Percentiles rank a stretch among this genome's conserved stretches.
phyloP scores from a whole-genome alignment of 2,113 vertebrate genomes.

The Speoplatyrhinus poulsoni region DNA sequence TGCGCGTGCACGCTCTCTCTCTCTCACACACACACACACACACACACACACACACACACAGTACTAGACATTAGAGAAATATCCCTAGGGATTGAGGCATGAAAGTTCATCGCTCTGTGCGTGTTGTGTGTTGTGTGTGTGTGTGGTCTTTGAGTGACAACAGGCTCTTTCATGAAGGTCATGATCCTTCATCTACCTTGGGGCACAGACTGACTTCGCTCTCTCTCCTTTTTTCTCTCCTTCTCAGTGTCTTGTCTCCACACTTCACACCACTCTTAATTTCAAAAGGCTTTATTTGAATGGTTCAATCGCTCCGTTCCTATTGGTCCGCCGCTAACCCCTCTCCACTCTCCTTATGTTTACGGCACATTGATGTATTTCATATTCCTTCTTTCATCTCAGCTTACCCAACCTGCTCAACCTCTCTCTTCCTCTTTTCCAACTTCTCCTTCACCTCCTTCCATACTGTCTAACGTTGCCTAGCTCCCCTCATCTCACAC shows the following conservation, averaged over 20 bases:
- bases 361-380: neutral
- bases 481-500: slow-evolving; percentile 8
- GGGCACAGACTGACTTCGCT: slow-evolving; percentile 41
- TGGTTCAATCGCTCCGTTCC: slow-evolving; percentile 6
- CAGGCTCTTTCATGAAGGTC: slow-evolving; percentile 72
- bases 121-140: slow-evolving; percentile 28
- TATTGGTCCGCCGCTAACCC: slow-evolving; percentile 3
- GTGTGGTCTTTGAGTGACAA: slow-evolving; percentile 53
- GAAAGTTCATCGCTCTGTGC: slow-evolving; percentile 51
- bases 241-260: slow-evolving; percentile 20
- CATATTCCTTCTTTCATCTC: neutral
- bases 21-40: slow-evolving; percentile 17
- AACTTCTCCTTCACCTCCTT: neutral
- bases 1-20: neutral
- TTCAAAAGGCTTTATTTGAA: slow-evolving; percentile 30
- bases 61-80: slow-evolving; percentile 37
- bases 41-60: slow-evolving; percentile 23
- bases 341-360: slow-evolving; percentile 8
- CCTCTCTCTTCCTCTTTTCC: neutral
- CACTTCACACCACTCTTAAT: slow-evolving; percentile 44
- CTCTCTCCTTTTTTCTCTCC: slow-evolving; percentile 1
- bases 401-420: neutral
- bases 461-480: slow-evolving; percentile 32
- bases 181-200: slow-evolving; percentile 63
- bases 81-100: slow-evolving; percentile 7